Evolutionary conservation across 2,113 vertebrate genomes (phyloP), one percentile per base, ranked within the genome.

Genomic region (Fulica atra): DNA sequence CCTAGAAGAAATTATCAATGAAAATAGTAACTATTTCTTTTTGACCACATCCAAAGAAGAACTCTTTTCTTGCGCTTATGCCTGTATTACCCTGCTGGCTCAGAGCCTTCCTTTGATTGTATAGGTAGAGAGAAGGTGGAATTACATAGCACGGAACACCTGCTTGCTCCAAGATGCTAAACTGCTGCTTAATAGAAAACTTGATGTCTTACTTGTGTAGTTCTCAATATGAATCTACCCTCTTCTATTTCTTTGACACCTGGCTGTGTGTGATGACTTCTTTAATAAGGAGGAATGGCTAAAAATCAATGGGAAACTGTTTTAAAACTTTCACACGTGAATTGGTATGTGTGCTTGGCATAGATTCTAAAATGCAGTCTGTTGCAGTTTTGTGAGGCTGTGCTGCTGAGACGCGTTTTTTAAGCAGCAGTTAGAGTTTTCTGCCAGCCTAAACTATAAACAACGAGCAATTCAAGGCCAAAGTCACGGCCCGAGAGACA

Each of bases 281-380:
- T 81, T 53, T 74, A 94, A 84, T 95, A 86, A 92, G 80, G 61
- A 93, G 48, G 16, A 92, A 95, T 71, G 50, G 72, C 90, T 96
- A 92, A 92, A 95, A 96, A 96, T 94, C 93, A 89, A 96, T 92
- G 72, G 23, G 88, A 95, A 76, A 40, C 80, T 69, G 33, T 76
- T 96, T 92, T 89, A 92, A 93, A 95, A 91, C 79, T 89, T 93
- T 54, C 81, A 91, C 5, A 3, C 51, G 3, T 83, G 61, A 89
- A 72, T 61, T 72, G 82, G 65, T 91, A 13, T 53, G 50, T 93
- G 92, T 92, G 88, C 88, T 93, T 78, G 90, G 82, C 88, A 86
- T 57, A 95, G 60, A 68, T 60, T 91, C 70, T 86, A 60, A 83
- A 93, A 86, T 38, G 20, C 11, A 29, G 71, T 61, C 60, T n/a